Base-by-base conservation (phyloP, 2,797 vertebrate genomes). In the Danio tinwini region DNA sequence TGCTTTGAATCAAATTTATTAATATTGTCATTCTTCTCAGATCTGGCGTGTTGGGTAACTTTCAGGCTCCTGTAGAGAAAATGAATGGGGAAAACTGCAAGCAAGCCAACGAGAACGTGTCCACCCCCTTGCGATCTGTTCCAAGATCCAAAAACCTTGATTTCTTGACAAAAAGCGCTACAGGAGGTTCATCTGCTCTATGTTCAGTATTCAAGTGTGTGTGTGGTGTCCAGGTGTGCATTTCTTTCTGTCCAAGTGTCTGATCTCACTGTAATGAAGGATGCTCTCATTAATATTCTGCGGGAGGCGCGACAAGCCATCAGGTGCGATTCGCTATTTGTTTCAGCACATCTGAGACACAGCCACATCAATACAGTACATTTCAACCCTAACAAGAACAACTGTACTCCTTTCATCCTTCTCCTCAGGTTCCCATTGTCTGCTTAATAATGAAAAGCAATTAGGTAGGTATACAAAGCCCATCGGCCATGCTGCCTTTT, bases 401-500 rank as follows among this genome's bases (percentile, higher is more conserved):
- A 92, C 90, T 89, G 89, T 77, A 86, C 83, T 86, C 90, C 90
- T 91, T 92, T 93, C 90, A 92, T 91, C 87, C 91, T 90, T 88
- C 88, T 87, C 86, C 87, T 85, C 76, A 85, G 89, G 90, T 93
- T 93, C 91, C 91, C 90, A 91, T 89, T 91, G 90, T 90, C 89
- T 87, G 65, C 83, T 89, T 87, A 93, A 93, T 93, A 93, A 93
- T 92, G 91, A 93, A 94, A 91, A 88, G 90, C 92, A 93, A 92
- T 94, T 93, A 94, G 90, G 89, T 87, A 83, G 90, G 90, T 90
- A 93, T 92, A 93, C 90, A 92, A 93, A 93, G 89, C 90, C 86
- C 40, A 78, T 81, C 63, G 74, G 89, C 90, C 90, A 91, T 86
- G 79, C 82, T 71, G 78, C 85, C 88, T 90, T 92, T 91, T 90